Percentiles rank a stretch among this genome's conserved stretches.
These are phyloP conservation scores for Parauchenoglanis punctatus DNA, from an alignment of 2,797 vertebrate species.

Conservation along the genomic window DNA sequence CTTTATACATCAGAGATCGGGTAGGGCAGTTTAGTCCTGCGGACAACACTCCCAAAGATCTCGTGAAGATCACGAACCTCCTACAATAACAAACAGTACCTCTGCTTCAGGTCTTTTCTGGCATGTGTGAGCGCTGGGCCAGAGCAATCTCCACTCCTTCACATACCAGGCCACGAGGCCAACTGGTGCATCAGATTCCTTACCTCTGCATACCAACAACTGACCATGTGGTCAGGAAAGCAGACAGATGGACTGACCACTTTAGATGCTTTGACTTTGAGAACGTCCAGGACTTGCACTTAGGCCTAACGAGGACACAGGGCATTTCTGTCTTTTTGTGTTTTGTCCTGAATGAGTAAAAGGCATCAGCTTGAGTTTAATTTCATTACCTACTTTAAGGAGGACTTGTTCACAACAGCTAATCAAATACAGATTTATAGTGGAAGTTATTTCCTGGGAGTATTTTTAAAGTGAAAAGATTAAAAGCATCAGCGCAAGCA, in stretches of 20 bases:
- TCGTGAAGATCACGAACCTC: conserved; percentile 13
- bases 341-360: conserved; percentile 15
- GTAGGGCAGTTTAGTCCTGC: background rate
- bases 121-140: conserved; percentile 12
- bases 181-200: conserved; percentile 41
- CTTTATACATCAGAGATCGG: conserved; percentile 20
- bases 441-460: background rate
- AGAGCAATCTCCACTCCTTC: conserved; percentile 26
- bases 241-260: conserved; percentile 53
- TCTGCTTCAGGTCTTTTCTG: conserved; percentile 11
- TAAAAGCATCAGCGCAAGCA: background rate
- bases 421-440: background rate
- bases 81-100: conserved; percentile 34
- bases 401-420: background rate
- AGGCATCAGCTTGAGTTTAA: conserved; percentile 12
- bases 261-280: conserved; percentile 30
- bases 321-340: conserved; percentile 25
- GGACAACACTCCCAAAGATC: conserved; percentile 30
- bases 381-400: background rate
- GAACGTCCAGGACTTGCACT: conserved; percentile 45
- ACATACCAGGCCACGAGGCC: conserved; percentile 50
- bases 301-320: conserved; percentile 31
- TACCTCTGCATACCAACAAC: conserved; percentile 48
- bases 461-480: background rate
- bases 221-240: conserved; percentile 39